Evolutionary conservation across 2,888 invertebrate species (phyloP), one percentile per base, ranked within the genome.

Genomic region (Cerceris rybyensis): DNA sequence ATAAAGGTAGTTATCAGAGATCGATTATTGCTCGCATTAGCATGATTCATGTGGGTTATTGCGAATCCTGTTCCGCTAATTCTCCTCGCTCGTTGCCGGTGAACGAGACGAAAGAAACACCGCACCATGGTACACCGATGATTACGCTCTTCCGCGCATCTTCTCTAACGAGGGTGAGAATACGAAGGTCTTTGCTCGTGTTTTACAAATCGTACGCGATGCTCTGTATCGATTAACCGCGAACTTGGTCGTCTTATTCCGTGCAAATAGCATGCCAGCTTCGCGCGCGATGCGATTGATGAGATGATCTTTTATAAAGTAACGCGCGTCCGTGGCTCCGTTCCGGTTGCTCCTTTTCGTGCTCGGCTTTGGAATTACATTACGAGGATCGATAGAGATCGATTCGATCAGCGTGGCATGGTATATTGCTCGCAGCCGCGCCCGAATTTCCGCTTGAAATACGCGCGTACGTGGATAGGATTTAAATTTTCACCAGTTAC

Each of bases 401-500:
- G 46, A 65, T 55, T 58, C 55, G 75, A 80, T 69, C 79, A 57
- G 43, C 55, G 66, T 16, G 43, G 59, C 59, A 52, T 50, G 74
- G 64, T 70, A 64, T 70, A 70, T 70, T 64, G 64, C 65, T 50
- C 43, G 54, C 55, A 59, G 61, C 61, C 63, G 50, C 65, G 69
- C 63, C 71, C 74, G 76, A 81, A 71, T 80, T 80, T 81, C 74
- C 77, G 73, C 61, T 59, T 71, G 76, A 71, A 76, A 71, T 76
- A 76, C 76, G 67, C 67, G 59, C 54, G 75, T 69, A 70, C 74
- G 80, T 70, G 75, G 72, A 54, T 54, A 13, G 46, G 68, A 70
- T 74, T 80, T 77, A 80, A 81, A 77, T 80, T 81, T 80, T 80
- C 81, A 81, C 55, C 57, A 70, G 78, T 16, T 55, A 17, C 57